These are phyloP conservation scores for human DNA, from an alignment of 2,113 vertebrate genomes.

Conservation along the genomic window GRCh38 chr1:1227501-1228000, in stretches of 20 bases:
- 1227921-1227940: not conserved
- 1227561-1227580: not conserved
- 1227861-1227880: not conserved
- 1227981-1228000: too few relatives aligned
- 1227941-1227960: too few relatives aligned
- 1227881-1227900: too few relatives aligned
- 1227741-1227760: not conserved
- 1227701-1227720: not conserved
- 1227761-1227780: not conserved
- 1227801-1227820: accelerated
- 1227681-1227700: not conserved
- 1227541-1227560: not conserved
- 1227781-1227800: not conserved
- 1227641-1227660: not conserved
- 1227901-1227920: not conserved
- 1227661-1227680: not conserved
- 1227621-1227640: not conserved
- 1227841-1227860: not conserved
- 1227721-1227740: not conserved
- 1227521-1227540: not conserved
- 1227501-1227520: not conserved
- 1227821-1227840: not conserved
- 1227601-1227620: not conserved
- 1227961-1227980: too few relatives aligned
- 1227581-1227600: not conserved